These are phyloP conservation scores for Bettongia penicillata DNA, from an alignment of 2,113 vertebrate genomes.

Conservation along the genomic window DNA sequence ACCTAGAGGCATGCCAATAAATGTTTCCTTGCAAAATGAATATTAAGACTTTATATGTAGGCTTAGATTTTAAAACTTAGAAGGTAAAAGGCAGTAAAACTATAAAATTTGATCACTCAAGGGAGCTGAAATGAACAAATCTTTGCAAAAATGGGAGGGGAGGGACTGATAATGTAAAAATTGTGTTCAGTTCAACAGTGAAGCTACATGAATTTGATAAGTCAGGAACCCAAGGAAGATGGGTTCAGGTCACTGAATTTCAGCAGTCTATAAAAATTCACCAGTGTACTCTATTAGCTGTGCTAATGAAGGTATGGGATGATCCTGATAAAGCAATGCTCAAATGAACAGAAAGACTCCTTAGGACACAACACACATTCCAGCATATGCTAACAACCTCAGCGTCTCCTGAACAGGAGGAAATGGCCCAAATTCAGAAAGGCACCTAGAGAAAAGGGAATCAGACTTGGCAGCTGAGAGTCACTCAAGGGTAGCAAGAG, in stretches of 20 bases:
- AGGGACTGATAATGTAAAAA: not conserved
- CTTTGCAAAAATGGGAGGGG: not conserved
- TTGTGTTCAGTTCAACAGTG: not conserved
- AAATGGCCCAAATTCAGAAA: not conserved
- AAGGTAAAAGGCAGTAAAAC: conserved; percentile 4
- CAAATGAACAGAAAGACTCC: not conserved
- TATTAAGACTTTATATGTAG: conserved; percentile 30
- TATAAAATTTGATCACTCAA: not conserved
- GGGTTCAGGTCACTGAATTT: not conserved
- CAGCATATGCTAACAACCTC: not conserved
- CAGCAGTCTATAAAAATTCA: not conserved
- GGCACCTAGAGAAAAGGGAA: not conserved
- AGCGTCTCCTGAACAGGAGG: not conserved
- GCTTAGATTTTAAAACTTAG: conserved; percentile 19
- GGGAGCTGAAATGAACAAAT: not conserved
- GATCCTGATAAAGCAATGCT: conserved; percentile 6
- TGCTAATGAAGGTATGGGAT: conserved; percentile 12
- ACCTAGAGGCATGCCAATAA: not conserved
- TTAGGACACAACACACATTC: not conserved
- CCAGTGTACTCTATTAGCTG: not conserved
- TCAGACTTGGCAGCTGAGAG: not conserved
- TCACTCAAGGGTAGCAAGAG: not conserved
- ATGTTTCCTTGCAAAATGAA: not conserved
- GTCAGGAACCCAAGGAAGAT: conserved; percentile 1
- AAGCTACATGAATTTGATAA: conserved; percentile 50